Conservation (phyloP, 2,113 vertebrate genomes). For the Epinephelus fuscoguttatus region DNA sequence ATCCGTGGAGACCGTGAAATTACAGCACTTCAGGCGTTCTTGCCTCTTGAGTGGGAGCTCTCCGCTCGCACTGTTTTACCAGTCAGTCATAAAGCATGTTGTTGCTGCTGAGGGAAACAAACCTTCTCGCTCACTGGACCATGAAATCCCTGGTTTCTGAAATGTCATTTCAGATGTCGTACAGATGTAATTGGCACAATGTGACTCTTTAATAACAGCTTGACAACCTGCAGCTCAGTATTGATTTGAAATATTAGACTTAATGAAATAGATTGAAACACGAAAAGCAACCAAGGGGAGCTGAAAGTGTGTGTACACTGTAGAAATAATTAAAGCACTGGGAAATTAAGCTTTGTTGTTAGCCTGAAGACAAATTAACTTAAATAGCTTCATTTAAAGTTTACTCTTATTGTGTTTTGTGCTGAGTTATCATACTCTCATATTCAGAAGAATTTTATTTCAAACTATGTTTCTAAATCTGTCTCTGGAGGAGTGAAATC, state of each 20-base stretch:
- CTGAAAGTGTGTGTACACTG: neutral
- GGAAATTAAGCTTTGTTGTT: conserved; percentile 25
- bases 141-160: conserved; percentile 37
- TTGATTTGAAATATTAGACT: conserved; percentile 32
- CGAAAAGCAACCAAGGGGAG: neutral
- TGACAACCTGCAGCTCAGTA: conserved; percentile 21
- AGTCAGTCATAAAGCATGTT: conserved; percentile 36
- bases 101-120: conserved; percentile 26
- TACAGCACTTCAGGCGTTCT: conserved; percentile 15
- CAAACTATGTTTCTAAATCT: conserved; percentile 1
- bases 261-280: conserved; percentile 17
- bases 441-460: conserved; percentile 3
- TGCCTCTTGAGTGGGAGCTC: conserved; percentile 12
- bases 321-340: conserved; percentile 16
- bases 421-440: neutral
- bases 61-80: conserved; percentile 19
- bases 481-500: conserved; percentile 18
- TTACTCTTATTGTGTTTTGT: neutral
- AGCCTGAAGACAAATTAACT: conserved; percentile 30
- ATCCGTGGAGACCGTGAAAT: conserved; percentile 12
- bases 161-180: conserved; percentile 23
- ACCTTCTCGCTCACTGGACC: conserved; percentile 3
- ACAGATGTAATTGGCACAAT: conserved; percentile 33
- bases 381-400: neutral
- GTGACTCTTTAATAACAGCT: conserved; percentile 1